These are phyloP conservation scores for Patella depressa DNA, from an alignment of 2,888 invertebrate genomes.

Conservation along the genomic window DNA sequence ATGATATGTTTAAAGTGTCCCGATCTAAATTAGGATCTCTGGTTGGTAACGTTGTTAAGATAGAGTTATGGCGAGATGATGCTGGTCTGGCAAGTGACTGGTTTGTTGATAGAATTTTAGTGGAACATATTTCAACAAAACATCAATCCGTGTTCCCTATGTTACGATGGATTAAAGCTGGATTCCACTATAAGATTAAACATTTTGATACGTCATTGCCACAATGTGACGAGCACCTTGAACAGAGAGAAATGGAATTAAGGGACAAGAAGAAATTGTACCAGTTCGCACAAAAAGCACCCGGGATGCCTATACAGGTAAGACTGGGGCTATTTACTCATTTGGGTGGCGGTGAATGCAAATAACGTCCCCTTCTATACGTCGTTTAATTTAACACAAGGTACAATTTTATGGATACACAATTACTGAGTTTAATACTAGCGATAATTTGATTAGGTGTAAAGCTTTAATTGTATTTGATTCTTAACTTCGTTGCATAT, in stretches of 20 bases:
- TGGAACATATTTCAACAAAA: slow-evolving; percentile 58
- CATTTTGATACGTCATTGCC: slow-evolving; percentile 71
- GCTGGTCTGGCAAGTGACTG: slow-evolving; percentile 69
- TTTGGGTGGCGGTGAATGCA: no score
- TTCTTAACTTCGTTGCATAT: no score
- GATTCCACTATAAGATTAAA: slow-evolving; percentile 66
- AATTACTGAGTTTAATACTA: no score
- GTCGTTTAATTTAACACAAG: no score
- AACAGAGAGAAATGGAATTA: slow-evolving; percentile 69
- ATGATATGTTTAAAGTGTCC: slow-evolving; percentile 52
- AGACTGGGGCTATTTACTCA: not conserved
- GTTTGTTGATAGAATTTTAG: slow-evolving; percentile 68
- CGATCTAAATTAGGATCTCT: slow-evolving; percentile 32
- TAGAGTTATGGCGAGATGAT: slow-evolving; percentile 69
- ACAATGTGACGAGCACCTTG: slow-evolving; percentile 67
- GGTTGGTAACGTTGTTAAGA: slow-evolving; percentile 44
- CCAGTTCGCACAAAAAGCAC: slow-evolving; percentile 44
- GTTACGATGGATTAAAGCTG: slow-evolving; percentile 71
- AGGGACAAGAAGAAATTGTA: slow-evolving; percentile 63
- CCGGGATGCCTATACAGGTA: slow-evolving; percentile 58
- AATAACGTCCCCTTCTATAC: no score
- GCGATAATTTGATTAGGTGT: no score
- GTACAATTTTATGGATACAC: no score
- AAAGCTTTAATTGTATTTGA: no score
- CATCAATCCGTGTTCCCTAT: slow-evolving; percentile 68